phyloP scores from a whole-genome alignment of 2,888 invertebrate species.

The Drosophila ustulata region DNA sequence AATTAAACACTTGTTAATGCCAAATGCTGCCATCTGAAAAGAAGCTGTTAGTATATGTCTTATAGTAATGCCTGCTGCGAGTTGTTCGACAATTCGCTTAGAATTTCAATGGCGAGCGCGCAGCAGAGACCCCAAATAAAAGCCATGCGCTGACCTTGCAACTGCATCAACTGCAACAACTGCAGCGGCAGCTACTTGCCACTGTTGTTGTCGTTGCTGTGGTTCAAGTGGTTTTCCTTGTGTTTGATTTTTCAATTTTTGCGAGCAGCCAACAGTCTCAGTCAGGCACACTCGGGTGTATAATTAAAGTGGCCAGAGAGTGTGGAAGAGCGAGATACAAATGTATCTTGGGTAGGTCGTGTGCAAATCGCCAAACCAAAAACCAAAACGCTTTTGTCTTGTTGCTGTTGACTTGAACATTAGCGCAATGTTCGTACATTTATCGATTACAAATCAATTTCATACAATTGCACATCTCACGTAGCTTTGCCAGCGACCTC shows the following conservation, averaged over 20 bases:
- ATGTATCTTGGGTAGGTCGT: slow-evolving; percentile 30
- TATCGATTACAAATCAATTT: slow-evolving; percentile 81
- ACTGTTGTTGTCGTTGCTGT: slow-evolving; percentile 37
- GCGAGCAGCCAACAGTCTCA: background rate
- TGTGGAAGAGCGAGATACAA: slow-evolving; percentile 32
- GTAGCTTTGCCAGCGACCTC: slow-evolving; percentile 57
- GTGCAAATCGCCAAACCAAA: slow-evolving; percentile 27
- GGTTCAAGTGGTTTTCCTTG: slow-evolving; percentile 83
- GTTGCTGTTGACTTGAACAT: slow-evolving; percentile 66
- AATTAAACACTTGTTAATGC: slow-evolving; percentile 79
- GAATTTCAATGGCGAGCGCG: slow-evolving; percentile 66
- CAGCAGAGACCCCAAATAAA: slow-evolving; percentile 74
- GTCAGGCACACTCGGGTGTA: slow-evolving; percentile 21
- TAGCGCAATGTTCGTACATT: slow-evolving; percentile 71
- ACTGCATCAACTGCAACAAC: slow-evolving; percentile 25
- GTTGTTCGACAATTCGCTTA: slow-evolving; percentile 47
- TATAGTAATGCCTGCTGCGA: slow-evolving; percentile 32
- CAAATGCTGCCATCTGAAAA: slow-evolving; percentile 52
- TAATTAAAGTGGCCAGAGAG: slow-evolving; percentile 60
- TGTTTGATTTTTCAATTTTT: slow-evolving; percentile 79
- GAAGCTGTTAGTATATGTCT: slow-evolving; percentile 17
- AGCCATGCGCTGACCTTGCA: slow-evolving; percentile 73
- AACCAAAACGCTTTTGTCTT: slow-evolving; percentile 22
- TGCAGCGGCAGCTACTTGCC: slow-evolving; percentile 38
- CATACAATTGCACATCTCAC: slow-evolving; percentile 75